Evolutionary conservation across 2,113 vertebrate genomes (phyloP).

Genomic region (human): DNA sequence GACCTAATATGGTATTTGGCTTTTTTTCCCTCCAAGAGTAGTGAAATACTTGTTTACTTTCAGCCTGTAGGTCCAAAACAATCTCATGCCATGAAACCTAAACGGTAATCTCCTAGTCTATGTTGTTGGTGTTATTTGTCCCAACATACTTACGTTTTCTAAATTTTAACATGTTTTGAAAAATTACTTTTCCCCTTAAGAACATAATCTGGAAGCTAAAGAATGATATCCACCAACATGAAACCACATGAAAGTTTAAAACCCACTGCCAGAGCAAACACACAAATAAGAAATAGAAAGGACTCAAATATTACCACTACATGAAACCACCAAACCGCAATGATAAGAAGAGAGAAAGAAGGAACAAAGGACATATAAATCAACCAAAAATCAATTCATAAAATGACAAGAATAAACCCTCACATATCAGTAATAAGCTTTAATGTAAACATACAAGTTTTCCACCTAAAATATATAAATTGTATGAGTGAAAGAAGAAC

Average conservation of each 20-base stretch:
- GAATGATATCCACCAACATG: not conserved
- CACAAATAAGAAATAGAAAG: not conserved
- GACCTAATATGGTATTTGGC: not conserved
- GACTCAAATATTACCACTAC: not conserved
- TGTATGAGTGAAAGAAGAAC: not conserved
- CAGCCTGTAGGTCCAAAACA: not conserved
- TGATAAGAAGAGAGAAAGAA: not conserved
- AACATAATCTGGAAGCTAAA: not conserved
- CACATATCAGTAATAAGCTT: not conserved
- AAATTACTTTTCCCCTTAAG: not conserved
- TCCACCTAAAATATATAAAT: not conserved
- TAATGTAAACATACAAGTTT: not conserved
- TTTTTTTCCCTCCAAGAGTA: not conserved
- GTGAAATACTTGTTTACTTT: not conserved
- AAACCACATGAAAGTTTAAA: not conserved
- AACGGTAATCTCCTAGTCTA: not conserved
- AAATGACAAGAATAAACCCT: not conserved
- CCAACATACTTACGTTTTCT: not conserved
- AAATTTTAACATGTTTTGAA: not conserved
- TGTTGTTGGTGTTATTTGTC: not conserved
- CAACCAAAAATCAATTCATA: not conserved
- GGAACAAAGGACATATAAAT: not conserved
- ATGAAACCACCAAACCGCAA: not conserved
- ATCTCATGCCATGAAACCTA: not conserved
- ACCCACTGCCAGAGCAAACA: not conserved